Conservation (phyloP, 2,888 invertebrate species). For the Temnothorax rugatulus region DNA sequence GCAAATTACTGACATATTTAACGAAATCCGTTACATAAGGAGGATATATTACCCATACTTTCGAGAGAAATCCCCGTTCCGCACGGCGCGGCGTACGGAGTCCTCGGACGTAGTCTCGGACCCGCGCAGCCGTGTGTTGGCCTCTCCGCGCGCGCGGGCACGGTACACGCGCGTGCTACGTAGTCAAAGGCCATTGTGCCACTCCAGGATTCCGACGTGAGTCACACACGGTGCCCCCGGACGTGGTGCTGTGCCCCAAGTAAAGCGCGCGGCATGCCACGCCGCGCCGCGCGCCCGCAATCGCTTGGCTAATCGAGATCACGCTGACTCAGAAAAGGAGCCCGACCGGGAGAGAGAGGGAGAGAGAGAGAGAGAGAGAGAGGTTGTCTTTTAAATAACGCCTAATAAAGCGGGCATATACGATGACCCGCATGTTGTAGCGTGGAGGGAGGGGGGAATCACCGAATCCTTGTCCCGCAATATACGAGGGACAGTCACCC, state of each 20-base stretch:
- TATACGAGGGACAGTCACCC: neutral
- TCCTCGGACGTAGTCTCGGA: slow-evolving; percentile 12
- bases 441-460: slow-evolving; percentile 22
- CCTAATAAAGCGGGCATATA: slow-evolving; percentile 72
- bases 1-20: slow-evolving; percentile 51
- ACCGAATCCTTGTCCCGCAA: slow-evolving; percentile 53
- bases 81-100: neutral
- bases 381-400: slow-evolving; percentile 51
- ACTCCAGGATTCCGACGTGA: slow-evolving; percentile 75
- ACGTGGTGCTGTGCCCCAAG: slow-evolving; percentile 61
- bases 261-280: slow-evolving; percentile 39
- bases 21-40: slow-evolving; percentile 53
- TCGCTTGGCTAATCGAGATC: slow-evolving; percentile 76
- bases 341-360: slow-evolving; percentile 12
- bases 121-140: neutral
- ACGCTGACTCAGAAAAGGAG: slow-evolving; percentile 74
- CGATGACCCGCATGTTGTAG: slow-evolving; percentile 38
- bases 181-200: slow-evolving; percentile 75
- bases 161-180: slow-evolving; percentile 48
- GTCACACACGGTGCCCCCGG: slow-evolving; percentile 70
- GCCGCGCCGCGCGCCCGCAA: slow-evolving; percentile 26
- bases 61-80: slow-evolving; percentile 42
- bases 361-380: slow-evolving; percentile 4
- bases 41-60: slow-evolving; percentile 37
- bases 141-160: slow-evolving; percentile 7